Conservation (phyloP, 2,113 vertebrate genomes). For the Cyrtonyx montezumae region DNA sequence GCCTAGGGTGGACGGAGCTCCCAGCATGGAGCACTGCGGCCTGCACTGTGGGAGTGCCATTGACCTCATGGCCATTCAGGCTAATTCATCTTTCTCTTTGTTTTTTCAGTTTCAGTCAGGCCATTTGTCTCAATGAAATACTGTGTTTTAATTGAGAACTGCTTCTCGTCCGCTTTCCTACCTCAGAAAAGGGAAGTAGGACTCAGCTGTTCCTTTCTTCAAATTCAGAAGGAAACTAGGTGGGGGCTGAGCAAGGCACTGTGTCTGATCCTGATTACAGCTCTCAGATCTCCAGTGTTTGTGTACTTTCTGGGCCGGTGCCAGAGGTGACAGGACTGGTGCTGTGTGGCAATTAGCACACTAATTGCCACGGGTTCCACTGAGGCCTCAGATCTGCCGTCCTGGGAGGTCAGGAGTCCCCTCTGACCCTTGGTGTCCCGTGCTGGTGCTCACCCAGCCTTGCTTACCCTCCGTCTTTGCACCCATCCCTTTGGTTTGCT, state of each 20-base stretch:
- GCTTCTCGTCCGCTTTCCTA: conserved; percentile 34
- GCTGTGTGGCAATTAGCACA: rapidly evolving
- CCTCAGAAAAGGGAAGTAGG: conserved; percentile 41
- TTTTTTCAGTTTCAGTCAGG: background rate
- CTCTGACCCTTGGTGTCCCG: too few relatives aligned
- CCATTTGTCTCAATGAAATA: conserved; percentile 26
- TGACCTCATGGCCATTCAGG: background rate
- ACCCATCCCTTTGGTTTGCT: background rate
- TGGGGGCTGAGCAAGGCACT: background rate
- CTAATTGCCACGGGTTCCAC: background rate
- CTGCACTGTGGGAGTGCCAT: background rate
- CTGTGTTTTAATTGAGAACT: conserved; percentile 12
- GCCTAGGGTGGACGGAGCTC: rapidly evolving
- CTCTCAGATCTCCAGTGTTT: background rate
- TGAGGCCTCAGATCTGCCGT: background rate
- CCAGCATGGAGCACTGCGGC: rapidly evolving
- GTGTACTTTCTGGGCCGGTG: background rate
- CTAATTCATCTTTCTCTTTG: background rate
- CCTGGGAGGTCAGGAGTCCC: background rate
- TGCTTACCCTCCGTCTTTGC: background rate
- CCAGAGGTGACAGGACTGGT: background rate
- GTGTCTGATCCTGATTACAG: background rate
- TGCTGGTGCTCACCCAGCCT: background rate
- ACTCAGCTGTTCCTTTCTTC: background rate
- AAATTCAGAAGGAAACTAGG: background rate